phyloP scores from a whole-genome alignment of 2,113 vertebrate genomes.

The Perca schrenkii region DNA sequence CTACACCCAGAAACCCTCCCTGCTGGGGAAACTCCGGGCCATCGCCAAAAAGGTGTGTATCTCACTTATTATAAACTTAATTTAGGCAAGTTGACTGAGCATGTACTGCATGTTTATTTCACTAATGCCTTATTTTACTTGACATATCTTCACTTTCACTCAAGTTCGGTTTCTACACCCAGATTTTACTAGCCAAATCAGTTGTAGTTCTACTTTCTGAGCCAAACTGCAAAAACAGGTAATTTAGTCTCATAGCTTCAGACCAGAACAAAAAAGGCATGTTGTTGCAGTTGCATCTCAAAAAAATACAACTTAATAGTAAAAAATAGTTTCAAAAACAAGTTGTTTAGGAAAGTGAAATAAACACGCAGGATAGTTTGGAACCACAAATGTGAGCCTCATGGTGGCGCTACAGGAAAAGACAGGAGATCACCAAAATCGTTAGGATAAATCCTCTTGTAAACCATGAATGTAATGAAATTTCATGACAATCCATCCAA shows the following conservation, averaged over 20 bases:
- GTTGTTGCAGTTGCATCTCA: too few relatives aligned
- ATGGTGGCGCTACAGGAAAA: too few relatives aligned
- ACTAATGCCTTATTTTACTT: background rate
- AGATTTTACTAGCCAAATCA: background rate
- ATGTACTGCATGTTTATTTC: background rate
- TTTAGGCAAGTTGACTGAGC: background rate
- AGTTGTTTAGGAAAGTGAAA: background rate
- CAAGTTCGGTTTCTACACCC: background rate
- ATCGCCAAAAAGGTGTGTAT: constrained; percentile 90
- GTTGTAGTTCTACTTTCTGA: background rate
- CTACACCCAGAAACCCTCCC: constrained; percentile 91
- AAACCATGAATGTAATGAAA: too few relatives aligned
- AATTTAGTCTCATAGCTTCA: background rate
- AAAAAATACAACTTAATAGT: too few relatives aligned
- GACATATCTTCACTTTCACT: background rate
- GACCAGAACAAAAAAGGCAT: background rate
- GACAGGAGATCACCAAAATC: too few relatives aligned
- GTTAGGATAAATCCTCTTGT: too few relatives aligned
- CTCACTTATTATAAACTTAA: background rate
- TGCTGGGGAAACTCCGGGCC: constrained; percentile 95
- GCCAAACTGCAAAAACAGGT: background rate
- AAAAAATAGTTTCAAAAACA: too few relatives aligned
- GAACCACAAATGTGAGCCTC: too few relatives aligned
- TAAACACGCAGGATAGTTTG: background rate
- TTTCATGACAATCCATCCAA: too few relatives aligned